phyloP scores from a whole-genome alignment of 2,113 vertebrate species.

The Copsychus sechellarum region DNA sequence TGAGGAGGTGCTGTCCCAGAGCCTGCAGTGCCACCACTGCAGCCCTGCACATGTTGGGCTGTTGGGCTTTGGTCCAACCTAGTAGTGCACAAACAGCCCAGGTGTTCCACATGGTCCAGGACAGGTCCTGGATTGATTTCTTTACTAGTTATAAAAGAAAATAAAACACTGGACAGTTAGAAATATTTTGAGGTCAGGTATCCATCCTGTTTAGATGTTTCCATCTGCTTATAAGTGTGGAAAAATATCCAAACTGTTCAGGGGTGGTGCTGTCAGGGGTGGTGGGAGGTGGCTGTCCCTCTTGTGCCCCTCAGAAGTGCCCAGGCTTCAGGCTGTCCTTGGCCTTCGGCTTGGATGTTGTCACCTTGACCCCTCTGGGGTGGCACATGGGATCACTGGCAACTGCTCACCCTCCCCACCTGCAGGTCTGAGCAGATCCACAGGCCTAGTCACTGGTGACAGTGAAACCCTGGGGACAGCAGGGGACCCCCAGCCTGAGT shows the following conservation, averaged over 20 bases:
- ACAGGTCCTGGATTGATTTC: not conserved
- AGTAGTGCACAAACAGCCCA: not conserved
- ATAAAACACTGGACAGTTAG: not conserved
- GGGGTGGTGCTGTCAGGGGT: not conserved
- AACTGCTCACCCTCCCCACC: not conserved
- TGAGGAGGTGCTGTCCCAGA: not conserved
- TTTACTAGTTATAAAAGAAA: not conserved
- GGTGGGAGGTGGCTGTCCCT: not conserved
- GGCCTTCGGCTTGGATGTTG: not conserved
- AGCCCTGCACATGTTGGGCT: not conserved
- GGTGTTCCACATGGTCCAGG: not conserved
- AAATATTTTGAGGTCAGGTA: not conserved
- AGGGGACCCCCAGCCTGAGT: not conserved
- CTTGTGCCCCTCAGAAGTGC: not conserved
- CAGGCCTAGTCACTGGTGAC: not conserved
- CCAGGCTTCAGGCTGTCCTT: not conserved
- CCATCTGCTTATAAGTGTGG: fast-evolving
- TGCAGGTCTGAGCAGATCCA: not conserved
- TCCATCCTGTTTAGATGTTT: not conserved
- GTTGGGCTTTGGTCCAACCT: not conserved
- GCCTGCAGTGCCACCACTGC: fast-evolving
- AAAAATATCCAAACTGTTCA: fast-evolving
- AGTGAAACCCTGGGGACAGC: not conserved
- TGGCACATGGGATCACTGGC: not conserved
- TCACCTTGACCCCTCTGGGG: no score